Evolutionary conservation across 2,113 vertebrate species (phyloP), one percentile per base, ranked within the genome.

Genomic region (Sphyrna mokarran): DNA sequence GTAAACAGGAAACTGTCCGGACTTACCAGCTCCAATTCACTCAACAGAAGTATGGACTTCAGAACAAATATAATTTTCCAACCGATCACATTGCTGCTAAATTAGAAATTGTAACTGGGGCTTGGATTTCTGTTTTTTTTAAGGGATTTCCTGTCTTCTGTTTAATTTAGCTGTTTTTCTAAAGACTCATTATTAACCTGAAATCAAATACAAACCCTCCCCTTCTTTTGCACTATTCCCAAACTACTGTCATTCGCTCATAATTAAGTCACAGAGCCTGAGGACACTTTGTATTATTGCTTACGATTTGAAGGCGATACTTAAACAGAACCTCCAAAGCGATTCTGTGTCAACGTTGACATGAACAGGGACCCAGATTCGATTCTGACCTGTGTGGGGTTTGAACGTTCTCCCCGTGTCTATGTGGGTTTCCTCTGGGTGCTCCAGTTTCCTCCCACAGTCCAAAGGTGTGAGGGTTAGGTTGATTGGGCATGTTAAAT

Each of bases 51-150:
- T 91, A 68, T 40, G 61, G 33, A 93, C 63, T 93, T 90, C 54
- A 54, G 87, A 90, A 90, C 89, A 93, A 93, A 37, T 93, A n/a
- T 9, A 66, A 37, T n/a, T 93, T 93, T 61, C 61, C n/a, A 37
- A 93, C n/a, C 22, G 58, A 22, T 66, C n/a, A 37, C 20, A n/a
- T 37, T 68, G 89, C 33, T 93, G 63, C 63, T 63, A 40, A 93
- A 66, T 93, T 93, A 37, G 61, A 93, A 22, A 37, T 37, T 40
- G 29, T 63, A 93, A 22, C 33, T 93, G 18, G 66, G 61, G 61
- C 63, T 66, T 68, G 22, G n/a, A 66, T 37, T 66, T 37, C 6
- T 22, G n/a, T 16, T 1, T 37, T 91, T 61, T 37, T 63, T 89
- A 89, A 33, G 86, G 54, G 0, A 48, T 29, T 89, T 90, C 54